Evolutionary conservation across 2,888 invertebrate species (phyloP), one percentile per base, ranked within the genome.

Genomic region (Hofmannophila pseudospretella): DNA sequence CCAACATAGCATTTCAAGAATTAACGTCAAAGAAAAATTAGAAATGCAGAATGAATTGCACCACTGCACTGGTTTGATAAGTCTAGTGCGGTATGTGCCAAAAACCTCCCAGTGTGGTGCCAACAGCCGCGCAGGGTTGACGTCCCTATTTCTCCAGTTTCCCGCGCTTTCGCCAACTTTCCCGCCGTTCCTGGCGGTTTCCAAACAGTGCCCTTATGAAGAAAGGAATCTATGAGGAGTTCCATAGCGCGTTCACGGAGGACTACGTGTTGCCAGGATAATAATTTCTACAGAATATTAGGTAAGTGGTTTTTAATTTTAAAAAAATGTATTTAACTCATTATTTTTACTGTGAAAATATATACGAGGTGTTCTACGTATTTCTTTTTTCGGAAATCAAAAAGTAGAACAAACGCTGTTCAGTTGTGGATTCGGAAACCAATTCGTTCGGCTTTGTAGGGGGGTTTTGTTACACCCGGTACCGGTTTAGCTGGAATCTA

Each of bases 211-310:
- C 67, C 73, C 81, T 63, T 84, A 84, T 82, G 82, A 81, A 76
- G 80, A 65, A 72, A 69, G 66, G 61, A 65, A 72, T 54, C 51
- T 55, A 67, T 38, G 46, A 49, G 45, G 58, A 62, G 59, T 61
- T 58, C 47, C 60, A 61, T 53, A 67, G 70, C 68, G 66, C 63
- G 51, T 59, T 66, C 42, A 60, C 51, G n/a, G 23, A 44, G 64
- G 56, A 55, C 67, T 49, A 52, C 62, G 59, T 71, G 70, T 63
- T 69, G 54, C 51, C 61, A 67, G 61, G 79, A 82, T 60, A 77
- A 73, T 68, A 80, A 80, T 71, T 81, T 81, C 63, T 81, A 75
- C 67, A 74, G 64, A 61, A 79, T 81, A 79, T 54, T 64, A 59
- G 66, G 77, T 78, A 45, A 68, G 72, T 65, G 10, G 42, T 11